phyloP scores from a whole-genome alignment of 2,888 invertebrate species.

The Vanessa cardui region DNA sequence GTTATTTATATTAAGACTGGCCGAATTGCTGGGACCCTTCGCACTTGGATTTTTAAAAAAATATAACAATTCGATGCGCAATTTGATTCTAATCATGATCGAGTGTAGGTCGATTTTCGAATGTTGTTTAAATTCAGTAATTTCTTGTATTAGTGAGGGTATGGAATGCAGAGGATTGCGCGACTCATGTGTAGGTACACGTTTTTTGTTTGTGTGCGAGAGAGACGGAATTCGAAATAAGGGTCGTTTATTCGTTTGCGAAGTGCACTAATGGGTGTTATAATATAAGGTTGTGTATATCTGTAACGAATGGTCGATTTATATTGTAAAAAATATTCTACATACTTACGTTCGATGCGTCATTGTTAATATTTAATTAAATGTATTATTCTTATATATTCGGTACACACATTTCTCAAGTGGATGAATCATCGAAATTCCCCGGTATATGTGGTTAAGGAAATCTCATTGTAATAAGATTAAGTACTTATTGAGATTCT shows the following conservation, averaged over 20 bases:
- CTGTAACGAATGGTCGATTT: conserved; percentile 24
- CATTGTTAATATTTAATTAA: conserved; percentile 1
- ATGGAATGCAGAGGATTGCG: conserved; percentile 78
- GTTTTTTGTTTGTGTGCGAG: conserved; percentile 76
- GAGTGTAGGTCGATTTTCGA: conserved; percentile 49
- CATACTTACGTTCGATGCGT: neutral
- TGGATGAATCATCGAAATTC: neutral
- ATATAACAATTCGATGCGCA: conserved; percentile 44
- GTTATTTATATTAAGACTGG: conserved; percentile 77
- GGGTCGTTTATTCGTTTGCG: conserved; percentile 75
- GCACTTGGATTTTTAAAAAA: conserved; percentile 67
- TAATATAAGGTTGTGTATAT: conserved; percentile 49
- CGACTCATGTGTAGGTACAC: conserved; percentile 71
- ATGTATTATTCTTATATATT: neutral
- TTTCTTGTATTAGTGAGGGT: conserved; percentile 45
- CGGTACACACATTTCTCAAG: neutral
- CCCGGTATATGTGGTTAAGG: neutral
- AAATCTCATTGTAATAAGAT: neutral
- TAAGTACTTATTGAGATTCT: neutral
- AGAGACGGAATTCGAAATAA: conserved; percentile 53
- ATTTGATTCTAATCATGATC: conserved; percentile 52
- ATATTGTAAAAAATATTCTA: conserved; percentile 27
- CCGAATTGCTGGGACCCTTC: conserved; percentile 74
- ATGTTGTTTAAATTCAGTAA: conserved; percentile 33
- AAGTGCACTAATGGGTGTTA: conserved; percentile 78